phyloP scores from a whole-genome alignment of 2,113 vertebrate species.

The Scytalopus superciliaris region DNA sequence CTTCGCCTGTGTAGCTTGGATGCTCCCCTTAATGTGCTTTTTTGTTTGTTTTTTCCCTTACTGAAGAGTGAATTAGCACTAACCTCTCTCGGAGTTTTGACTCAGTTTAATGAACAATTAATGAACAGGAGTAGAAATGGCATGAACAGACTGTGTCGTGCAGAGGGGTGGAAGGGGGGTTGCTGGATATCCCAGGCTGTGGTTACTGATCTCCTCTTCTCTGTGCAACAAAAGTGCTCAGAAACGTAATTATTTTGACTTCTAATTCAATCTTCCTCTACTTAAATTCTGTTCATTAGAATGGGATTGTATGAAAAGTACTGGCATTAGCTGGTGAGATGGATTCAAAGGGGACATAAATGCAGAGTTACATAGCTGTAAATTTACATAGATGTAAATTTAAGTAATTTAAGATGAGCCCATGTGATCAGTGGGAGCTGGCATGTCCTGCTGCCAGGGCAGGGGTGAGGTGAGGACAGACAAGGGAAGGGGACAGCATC shows the following conservation, averaged over 20 bases:
- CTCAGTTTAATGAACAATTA: neutral
- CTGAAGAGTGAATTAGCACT: neutral
- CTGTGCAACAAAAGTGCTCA: neutral
- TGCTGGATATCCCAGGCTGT: neutral
- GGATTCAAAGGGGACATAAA: slow-evolving; percentile 11
- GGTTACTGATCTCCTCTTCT: neutral
- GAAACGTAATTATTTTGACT: slow-evolving; percentile 37
- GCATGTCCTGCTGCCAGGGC: neutral
- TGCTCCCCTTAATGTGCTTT: neutral
- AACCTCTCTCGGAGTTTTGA: neutral
- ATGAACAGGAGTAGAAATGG: neutral
- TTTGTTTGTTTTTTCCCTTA: neutral
- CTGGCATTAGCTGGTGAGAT: neutral
- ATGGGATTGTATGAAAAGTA: neutral
- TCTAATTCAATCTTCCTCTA: neutral
- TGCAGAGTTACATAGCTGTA: neutral
- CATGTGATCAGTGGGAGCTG: neutral
- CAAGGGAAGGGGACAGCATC: neutral
- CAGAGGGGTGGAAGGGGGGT: neutral
- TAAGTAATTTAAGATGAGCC: neutral
- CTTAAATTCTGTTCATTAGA: slow-evolving; percentile 10
- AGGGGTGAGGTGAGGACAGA: neutral
- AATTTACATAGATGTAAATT: neutral
- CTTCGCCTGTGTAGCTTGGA: neutral
- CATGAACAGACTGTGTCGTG: neutral